A percentile compares a stretch with the other conserved stretches of the same genome.
phyloP scores from a whole-genome alignment of 2,113 vertebrate species.

The Megaleporinus macrocephalus region DNA sequence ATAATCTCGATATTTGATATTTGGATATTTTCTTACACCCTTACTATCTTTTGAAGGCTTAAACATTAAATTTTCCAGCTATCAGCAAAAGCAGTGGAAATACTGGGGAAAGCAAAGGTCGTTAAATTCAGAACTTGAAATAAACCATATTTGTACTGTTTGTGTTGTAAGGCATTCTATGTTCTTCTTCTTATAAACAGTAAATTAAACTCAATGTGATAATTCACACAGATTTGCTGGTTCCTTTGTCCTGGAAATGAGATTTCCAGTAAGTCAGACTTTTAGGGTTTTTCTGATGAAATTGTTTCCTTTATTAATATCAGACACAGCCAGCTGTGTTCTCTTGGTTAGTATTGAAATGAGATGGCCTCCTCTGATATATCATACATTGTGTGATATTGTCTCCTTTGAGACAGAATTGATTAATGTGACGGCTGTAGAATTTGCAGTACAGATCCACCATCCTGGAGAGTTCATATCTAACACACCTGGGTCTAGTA shows the following conservation, averaged over 20 bases:
- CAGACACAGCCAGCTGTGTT: not conserved
- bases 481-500: too few species aligned
- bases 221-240: not conserved
- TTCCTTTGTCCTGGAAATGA: not conserved
- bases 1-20: too few species aligned
- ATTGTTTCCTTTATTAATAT: not conserved
- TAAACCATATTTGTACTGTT: too few species aligned
- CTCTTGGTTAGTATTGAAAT: not conserved
- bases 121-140: too few species aligned
- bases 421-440: slow-evolving; percentile 13
- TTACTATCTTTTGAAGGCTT: too few species aligned
- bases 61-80: too few species aligned
- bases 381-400: not conserved
- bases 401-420: slow-evolving; percentile 12
- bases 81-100: not conserved
- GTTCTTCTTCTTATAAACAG: too few species aligned
- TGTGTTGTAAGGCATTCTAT: too few species aligned
- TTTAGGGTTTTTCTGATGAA: not conserved
- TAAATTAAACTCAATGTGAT: not conserved
- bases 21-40: too few species aligned
- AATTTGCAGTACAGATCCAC: slow-evolving; percentile 18
- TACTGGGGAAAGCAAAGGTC: not conserved
- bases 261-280: not conserved
- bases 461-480: too few species aligned
- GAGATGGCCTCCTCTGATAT: not conserved